phyloP scores from a whole-genome alignment of 2,888 invertebrate species.

The Morpho helenor region DNA sequence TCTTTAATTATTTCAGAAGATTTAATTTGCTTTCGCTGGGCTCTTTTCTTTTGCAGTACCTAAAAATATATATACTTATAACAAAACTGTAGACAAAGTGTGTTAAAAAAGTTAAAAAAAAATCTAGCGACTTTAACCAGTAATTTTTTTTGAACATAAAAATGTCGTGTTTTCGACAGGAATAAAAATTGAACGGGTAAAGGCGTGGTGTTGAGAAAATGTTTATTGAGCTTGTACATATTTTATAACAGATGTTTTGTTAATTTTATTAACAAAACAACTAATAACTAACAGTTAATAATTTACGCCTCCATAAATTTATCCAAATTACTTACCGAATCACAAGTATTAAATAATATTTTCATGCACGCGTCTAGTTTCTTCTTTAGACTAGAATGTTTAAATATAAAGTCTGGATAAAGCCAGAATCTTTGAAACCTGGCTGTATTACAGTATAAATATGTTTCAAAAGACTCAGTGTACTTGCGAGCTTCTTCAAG shows the following conservation, averaged over 20 bases:
- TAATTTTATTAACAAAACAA: too few relatives aligned
- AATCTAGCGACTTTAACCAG: too few relatives aligned
- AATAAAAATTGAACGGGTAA: too few relatives aligned
- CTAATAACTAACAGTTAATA: too few relatives aligned
- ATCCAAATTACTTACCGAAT: constrained; percentile 29
- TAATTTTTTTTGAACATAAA: too few relatives aligned
- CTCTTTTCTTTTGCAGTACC: constrained; percentile 21
- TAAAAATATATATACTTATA: background rate
- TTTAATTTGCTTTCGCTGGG: constrained; percentile 10
- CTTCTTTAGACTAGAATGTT: constrained; percentile 33
- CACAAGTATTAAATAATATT: constrained; percentile 33
- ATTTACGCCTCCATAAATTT: too few relatives aligned
- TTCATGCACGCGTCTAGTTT: constrained; percentile 31
- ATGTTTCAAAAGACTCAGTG: constrained; percentile 33
- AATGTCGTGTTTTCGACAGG: too few relatives aligned
- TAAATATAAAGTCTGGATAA: constrained; percentile 34
- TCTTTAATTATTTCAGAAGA: constrained; percentile 5
- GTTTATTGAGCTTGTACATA: too few relatives aligned
- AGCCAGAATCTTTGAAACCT: constrained; percentile 38
- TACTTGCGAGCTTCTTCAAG: constrained; percentile 35
- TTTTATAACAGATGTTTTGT: too few relatives aligned
- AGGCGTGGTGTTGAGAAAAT: too few relatives aligned
- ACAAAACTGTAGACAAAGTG: background rate
- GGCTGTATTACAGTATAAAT: constrained; percentile 28
- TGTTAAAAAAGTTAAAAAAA: too few relatives aligned